Conservation (phyloP, 2,797 vertebrate species). For the Crenuchus spilurus region DNA sequence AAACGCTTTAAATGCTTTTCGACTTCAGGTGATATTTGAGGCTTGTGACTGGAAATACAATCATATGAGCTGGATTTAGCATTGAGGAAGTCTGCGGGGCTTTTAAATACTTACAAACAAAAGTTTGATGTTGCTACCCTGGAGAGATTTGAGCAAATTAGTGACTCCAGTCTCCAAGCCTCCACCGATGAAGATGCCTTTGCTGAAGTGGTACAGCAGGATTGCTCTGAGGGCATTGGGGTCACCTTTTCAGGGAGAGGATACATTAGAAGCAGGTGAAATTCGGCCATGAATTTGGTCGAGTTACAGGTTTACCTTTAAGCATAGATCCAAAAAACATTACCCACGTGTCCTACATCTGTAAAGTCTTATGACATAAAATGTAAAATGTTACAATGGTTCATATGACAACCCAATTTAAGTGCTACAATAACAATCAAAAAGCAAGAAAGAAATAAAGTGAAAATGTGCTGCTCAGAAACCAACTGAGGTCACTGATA, state of each 20-base stretch:
- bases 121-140: slow-evolving; percentile 89
- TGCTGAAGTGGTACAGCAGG: slow-evolving; percentile 91
- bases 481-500: too few relatives aligned
- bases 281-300: too few relatives aligned
- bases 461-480: too few relatives aligned
- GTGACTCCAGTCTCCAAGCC: slow-evolving; percentile 92
- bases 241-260: slow-evolving; percentile 76
- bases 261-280: not conserved
- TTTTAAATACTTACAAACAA: slow-evolving; percentile 81
- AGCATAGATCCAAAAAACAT: too few relatives aligned
- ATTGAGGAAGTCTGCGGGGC: not conserved
- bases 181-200: slow-evolving; percentile 88
- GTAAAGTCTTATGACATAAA: too few relatives aligned
- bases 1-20: not conserved
- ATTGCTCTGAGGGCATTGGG: slow-evolving; percentile 88
- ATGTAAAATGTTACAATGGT: too few relatives aligned
- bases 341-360: too few relatives aligned
- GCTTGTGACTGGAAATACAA: slow-evolving; percentile 10
- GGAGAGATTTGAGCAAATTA: slow-evolving; percentile 91
- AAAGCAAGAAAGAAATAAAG: too few relatives aligned
- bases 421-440: too few relatives aligned
- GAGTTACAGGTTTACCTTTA: too few relatives aligned
- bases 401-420: too few relatives aligned
- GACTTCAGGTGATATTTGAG: not conserved
- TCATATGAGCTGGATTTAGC: not conserved